A percentile compares a stretch with the other conserved stretches of the same genome.
phyloP scores from a whole-genome alignment of 2,113 vertebrate genomes.

The Sceloporus undulatus region DNA sequence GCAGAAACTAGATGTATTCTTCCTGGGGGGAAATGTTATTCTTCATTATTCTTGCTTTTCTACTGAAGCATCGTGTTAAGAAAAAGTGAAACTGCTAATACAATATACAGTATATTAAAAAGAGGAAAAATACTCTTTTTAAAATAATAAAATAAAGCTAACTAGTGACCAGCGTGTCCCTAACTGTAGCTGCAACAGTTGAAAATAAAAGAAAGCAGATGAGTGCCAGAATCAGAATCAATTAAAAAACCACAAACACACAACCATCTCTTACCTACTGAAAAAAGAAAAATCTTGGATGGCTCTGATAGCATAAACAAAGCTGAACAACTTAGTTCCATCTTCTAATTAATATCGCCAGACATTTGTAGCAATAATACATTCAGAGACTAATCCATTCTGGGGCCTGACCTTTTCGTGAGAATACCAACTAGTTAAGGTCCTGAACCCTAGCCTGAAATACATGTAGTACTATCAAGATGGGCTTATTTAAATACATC shows the following conservation, averaged over 20 bases:
- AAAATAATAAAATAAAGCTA: not conserved
- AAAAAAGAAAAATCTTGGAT: not conserved
- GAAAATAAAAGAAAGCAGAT: not conserved
- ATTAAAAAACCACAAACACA: not conserved
- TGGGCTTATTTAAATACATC: slow-evolving; percentile 33
- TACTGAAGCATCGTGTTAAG: not conserved
- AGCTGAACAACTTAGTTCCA: not conserved
- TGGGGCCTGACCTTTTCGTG: slow-evolving; percentile 35
- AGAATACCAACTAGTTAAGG: not conserved
- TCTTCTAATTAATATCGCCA: not conserved
- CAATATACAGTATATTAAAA: no score
- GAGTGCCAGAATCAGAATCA: not conserved
- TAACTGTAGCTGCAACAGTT: not conserved
- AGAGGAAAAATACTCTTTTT: not conserved
- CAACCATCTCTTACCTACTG: not conserved
- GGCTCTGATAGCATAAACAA: not conserved
- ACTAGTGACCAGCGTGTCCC: not conserved
- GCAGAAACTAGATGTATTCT: no score
- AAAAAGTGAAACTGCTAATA: not conserved
- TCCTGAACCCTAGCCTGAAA: slow-evolving; percentile 1
- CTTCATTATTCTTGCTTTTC: not conserved
- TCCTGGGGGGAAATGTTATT: not conserved
- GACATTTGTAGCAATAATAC: slow-evolving; percentile 10
- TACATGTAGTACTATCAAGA: slow-evolving; percentile 36
- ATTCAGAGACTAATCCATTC: slow-evolving; percentile 2